Percentiles rank a stretch among this genome's conserved stretches.
Conservation (phyloP, 2,113 vertebrate species). For the Sula dactylatra region DNA sequence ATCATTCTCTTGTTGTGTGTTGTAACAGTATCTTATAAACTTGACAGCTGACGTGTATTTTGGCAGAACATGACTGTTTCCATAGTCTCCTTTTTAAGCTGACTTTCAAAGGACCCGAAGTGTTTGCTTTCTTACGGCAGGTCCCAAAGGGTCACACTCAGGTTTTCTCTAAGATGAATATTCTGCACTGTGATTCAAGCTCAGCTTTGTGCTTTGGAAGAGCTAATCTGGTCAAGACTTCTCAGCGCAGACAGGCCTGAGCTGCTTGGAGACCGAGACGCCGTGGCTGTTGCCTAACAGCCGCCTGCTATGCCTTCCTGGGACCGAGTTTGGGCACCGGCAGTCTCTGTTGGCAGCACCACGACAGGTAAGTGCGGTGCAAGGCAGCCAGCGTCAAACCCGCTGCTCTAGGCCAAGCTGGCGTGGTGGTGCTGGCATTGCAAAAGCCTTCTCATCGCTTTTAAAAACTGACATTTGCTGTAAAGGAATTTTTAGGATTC, state of each 20-base stretch:
- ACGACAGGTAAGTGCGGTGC: not conserved
- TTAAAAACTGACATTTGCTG: not conserved
- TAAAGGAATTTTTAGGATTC: not conserved
- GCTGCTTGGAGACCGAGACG: not conserved
- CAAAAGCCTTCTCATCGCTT: not conserved
- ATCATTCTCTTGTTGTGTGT: conserved; percentile 22
- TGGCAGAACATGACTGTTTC: conserved; percentile 36
- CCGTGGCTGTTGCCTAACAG: fast-evolving
- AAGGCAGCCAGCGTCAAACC: not conserved
- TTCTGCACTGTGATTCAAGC: not conserved
- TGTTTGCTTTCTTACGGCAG: conserved; percentile 36
- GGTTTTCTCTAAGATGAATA: conserved; percentile 36
- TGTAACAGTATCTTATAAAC: conserved; percentile 37
- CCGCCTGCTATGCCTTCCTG: not conserved
- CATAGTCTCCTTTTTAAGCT: conserved; percentile 44
- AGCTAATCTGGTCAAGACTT: not conserved
- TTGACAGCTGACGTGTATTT: conserved; percentile 18
- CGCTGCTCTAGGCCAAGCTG: not conserved
- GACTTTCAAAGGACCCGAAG: conserved; percentile 50
- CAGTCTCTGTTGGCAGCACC: not conserved
- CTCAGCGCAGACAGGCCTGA: not conserved
- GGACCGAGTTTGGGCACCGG: fast-evolving
- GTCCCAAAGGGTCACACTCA: not conserved
- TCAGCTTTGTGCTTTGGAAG: conserved; percentile 16
- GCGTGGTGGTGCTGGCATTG: not conserved